Evolutionary conservation across 2,888 invertebrate species (phyloP).

Genomic region (Scaptomyza polygonia): DNA sequence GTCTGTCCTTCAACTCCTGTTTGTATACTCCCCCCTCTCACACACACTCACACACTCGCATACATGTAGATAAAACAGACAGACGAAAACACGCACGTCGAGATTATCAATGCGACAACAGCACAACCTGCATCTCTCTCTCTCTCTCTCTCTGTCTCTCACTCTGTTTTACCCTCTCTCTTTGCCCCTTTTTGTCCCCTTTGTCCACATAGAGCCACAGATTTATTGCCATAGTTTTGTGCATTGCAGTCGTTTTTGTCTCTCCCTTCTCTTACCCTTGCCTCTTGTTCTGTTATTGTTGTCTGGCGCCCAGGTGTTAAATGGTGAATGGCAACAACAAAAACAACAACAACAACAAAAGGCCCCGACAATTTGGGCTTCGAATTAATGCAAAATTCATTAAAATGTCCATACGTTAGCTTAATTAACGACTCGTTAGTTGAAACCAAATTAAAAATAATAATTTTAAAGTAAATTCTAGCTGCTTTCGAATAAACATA

Average conservation of each 20-base stretch:
- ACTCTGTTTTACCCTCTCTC: constrained; percentile 2
- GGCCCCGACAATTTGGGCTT: constrained; percentile 23
- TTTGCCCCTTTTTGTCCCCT: not conserved
- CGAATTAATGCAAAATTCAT: constrained; percentile 29
- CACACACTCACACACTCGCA: constrained; percentile 14
- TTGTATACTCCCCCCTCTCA: not conserved
- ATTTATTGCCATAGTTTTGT: constrained; percentile 64
- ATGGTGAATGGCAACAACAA: constrained; percentile 22
- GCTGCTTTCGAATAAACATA: too few species aligned
- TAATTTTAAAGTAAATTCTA: too few species aligned
- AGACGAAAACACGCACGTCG: not conserved
- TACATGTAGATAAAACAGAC: not conserved
- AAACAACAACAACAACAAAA: not conserved
- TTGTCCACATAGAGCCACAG: constrained; percentile 41
- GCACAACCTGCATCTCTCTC: constrained; percentile 14
- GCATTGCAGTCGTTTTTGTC: constrained; percentile 53
- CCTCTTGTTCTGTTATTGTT: constrained; percentile 12
- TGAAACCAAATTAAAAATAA: too few species aligned
- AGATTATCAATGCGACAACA: constrained; percentile 46
- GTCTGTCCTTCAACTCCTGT: constrained; percentile 52
- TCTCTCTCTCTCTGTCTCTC: too few species aligned
- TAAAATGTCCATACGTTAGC: constrained; percentile 2
- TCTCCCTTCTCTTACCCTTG: not conserved
- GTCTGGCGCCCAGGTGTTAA: constrained; percentile 48
- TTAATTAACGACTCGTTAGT: constrained; percentile 14